These are phyloP conservation scores for Paralichthys olivaceus DNA, from an alignment of 2,113 vertebrate species.

Conservation along the genomic window DNA sequence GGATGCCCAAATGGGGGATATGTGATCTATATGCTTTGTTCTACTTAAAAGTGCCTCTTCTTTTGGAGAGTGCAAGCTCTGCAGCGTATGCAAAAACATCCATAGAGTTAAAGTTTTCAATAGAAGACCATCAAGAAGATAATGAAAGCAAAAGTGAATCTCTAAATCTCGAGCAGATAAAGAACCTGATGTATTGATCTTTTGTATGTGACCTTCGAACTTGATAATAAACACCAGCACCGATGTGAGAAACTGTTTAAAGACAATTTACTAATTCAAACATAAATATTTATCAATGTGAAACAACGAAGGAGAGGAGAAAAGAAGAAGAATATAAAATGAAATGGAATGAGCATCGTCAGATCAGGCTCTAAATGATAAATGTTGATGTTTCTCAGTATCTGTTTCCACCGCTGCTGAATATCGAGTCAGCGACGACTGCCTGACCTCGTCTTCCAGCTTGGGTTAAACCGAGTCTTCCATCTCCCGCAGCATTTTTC, in stretches of 20 bases:
- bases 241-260: no score
- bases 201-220: no score
- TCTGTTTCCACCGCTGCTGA: neutral
- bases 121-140: neutral
- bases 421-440: no score
- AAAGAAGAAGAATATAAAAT: no score
- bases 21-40: slow-evolving; percentile 26
- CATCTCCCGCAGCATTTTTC: no score
- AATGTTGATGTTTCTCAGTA: neutral
- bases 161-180: no score
- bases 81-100: neutral
- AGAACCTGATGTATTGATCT: no score
- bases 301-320: no score
- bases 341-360: neutral
- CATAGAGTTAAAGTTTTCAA: neutral
- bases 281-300: no score
- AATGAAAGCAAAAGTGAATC: neutral
- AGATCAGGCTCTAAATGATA: neutral
- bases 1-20: neutral
- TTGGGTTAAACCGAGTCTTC: no score
- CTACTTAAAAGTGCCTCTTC: slow-evolving; percentile 2
- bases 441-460: neutral
- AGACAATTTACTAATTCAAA: no score
- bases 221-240: neutral
- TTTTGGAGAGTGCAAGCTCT: slow-evolving; percentile 1